Evolutionary conservation across 2,888 invertebrate genomes (phyloP).

Genomic region (Tinea semifulvella): DNA sequence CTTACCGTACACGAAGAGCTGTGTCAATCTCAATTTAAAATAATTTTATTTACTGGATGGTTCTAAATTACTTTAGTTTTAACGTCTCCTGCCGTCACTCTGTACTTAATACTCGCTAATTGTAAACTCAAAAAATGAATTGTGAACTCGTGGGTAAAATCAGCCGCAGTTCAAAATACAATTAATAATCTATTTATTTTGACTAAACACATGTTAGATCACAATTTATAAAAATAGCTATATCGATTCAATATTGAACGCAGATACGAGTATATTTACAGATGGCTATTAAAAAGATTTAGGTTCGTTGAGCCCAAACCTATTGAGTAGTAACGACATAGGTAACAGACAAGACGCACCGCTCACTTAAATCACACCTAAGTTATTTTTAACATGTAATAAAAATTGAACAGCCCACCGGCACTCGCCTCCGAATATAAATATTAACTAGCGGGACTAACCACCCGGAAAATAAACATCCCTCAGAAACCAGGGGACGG

Average conservation of each 20-base stretch:
- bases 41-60: background rate
- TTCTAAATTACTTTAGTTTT: background rate
- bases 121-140: no score
- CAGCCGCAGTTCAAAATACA: no score
- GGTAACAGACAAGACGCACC: slow-evolving; percentile 7
- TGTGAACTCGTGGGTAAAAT: no score
- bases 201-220: no score
- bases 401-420: slow-evolving; percentile 18
- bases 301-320: slow-evolving; percentile 2
- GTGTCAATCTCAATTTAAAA: slow-evolving; percentile 3
- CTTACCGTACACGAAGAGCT: background rate
- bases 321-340: slow-evolving; percentile 10
- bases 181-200: no score
- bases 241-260: no score
- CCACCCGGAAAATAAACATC: slow-evolving; percentile 51
- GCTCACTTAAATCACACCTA: slow-evolving; percentile 15
- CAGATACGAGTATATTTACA: no score
- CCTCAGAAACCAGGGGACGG: slow-evolving; percentile 32
- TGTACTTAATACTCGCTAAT: no score
- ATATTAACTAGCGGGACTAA: slow-evolving; percentile 37
- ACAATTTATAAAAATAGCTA: no score
- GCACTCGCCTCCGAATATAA: slow-evolving; percentile 19
- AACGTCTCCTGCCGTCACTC: no score
- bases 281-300: background rate
- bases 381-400: slow-evolving; percentile 18